These are phyloP conservation scores for Plebejus anna DNA, from an alignment of 2,888 invertebrate species.

Conservation along the genomic window DNA sequence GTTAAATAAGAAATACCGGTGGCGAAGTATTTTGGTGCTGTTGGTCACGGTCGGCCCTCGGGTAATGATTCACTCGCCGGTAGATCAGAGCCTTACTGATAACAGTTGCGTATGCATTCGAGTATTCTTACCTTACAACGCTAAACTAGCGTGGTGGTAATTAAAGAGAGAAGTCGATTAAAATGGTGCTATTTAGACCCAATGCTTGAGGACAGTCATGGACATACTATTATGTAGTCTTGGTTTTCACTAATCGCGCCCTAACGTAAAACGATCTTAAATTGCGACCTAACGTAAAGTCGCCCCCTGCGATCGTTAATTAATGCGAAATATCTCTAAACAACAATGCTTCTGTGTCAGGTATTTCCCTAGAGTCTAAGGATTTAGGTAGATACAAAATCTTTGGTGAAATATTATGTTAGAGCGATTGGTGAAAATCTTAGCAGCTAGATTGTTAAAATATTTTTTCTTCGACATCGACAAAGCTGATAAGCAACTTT, in stretches of 20 bases:
- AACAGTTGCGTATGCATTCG: background rate
- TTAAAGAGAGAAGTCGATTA: background rate
- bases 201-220: too few relatives aligned
- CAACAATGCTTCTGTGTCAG: too few relatives aligned
- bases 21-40: background rate
- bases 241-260: too few relatives aligned
- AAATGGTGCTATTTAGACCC: too few relatives aligned
- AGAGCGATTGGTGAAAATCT: background rate
- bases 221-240: too few relatives aligned
- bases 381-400: too few relatives aligned
- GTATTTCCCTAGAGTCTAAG: too few relatives aligned
- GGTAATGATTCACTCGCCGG: background rate
- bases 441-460: background rate
- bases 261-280: too few relatives aligned
- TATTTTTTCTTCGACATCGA: background rate
- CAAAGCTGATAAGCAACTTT: background rate
- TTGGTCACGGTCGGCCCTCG: background rate
- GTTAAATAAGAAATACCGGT: constrained; percentile 1
- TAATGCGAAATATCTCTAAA: too few relatives aligned
- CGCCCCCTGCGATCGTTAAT: too few relatives aligned
- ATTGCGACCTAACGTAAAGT: too few relatives aligned
- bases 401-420: too few relatives aligned
- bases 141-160: background rate
- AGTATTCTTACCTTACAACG: background rate
- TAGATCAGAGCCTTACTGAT: constrained; percentile 7